A percentile compares a stretch with the other conserved stretches of the same genome.
These are phyloP conservation scores for Drosophila suzukii DNA, from an alignment of 1,140 invertebrate species.

Conservation along the genomic window DNA sequence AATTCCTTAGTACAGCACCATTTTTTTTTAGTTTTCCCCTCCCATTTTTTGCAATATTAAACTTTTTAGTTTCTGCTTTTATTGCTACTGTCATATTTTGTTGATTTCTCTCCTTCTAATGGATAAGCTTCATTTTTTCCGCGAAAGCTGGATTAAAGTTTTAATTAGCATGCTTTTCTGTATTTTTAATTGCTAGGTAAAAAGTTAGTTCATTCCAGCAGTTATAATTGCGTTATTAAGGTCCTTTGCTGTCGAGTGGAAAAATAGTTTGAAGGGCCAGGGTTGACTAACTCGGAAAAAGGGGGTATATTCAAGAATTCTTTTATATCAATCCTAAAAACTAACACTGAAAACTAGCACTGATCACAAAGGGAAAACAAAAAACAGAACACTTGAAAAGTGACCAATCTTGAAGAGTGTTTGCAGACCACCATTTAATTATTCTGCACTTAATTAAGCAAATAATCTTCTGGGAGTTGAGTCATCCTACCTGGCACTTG, in stretches of 20 bases:
- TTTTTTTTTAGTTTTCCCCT: constrained; percentile 15
- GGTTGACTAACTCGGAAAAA: background rate
- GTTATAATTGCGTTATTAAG: constrained; percentile 15
- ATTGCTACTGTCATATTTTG: constrained; percentile 8
- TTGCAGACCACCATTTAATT: background rate
- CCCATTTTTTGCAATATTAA: constrained; percentile 10
- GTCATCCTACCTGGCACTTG: constrained; percentile 7
- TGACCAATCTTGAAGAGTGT: background rate
- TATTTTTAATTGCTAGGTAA: constrained; percentile 11
- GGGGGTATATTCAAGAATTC: too few species aligned
- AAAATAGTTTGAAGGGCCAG: background rate
- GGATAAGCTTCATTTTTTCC: constrained; percentile 5
- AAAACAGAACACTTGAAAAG: background rate
- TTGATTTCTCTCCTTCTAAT: constrained; percentile 6
- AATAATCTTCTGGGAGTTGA: constrained; percentile 1
- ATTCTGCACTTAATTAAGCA: constrained; percentile 4
- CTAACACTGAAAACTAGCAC: background rate
- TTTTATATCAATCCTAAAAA: background rate
- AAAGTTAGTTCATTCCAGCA: background rate
- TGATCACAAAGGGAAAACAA: too few species aligned
- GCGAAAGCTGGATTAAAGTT: constrained; percentile 24
- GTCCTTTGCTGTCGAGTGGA: background rate
- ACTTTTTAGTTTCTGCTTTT: constrained; percentile 28
- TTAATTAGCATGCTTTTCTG: constrained; percentile 42
- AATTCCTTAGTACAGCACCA: constrained; percentile 35